phyloP scores from a whole-genome alignment of 2,888 invertebrate species.

The Synergus japonicus region DNA sequence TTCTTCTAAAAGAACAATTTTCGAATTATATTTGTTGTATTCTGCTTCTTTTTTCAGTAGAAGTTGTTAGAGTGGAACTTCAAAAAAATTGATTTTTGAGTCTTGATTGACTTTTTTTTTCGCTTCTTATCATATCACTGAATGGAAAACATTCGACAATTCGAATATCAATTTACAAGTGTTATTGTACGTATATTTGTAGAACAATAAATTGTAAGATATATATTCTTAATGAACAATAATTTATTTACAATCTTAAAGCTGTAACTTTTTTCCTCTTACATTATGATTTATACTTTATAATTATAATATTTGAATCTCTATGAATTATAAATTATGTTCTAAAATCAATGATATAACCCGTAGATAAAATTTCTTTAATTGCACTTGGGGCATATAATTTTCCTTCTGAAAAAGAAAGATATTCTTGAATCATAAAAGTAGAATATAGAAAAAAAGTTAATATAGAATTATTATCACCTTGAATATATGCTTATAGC shows the following conservation, averaged over 20 bases:
- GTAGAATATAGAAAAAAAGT: not conserved
- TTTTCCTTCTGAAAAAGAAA: slow-evolving; percentile 52
- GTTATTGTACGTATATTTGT: slow-evolving; percentile 36
- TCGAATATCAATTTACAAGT: slow-evolving; percentile 39
- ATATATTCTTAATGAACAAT: slow-evolving; percentile 27
- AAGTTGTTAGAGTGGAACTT: not conserved
- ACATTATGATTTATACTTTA: not conserved
- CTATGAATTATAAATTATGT: not conserved
- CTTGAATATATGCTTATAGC: slow-evolving; percentile 45
- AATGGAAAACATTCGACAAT: slow-evolving; percentile 14
- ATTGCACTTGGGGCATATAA: slow-evolving; percentile 59
- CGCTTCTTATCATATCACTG: not conserved
- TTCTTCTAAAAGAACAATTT: not conserved
- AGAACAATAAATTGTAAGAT: slow-evolving; percentile 35
- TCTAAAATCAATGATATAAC: not conserved
- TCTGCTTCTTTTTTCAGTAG: not conserved
- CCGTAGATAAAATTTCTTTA: not conserved
- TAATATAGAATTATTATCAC: not conserved
- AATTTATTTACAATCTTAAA: not conserved
- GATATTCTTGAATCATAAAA: not conserved
- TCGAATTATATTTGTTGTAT: not conserved
- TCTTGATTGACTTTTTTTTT: not conserved
- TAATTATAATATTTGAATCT: not conserved
- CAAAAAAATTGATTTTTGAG: not conserved
- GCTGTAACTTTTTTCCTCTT: not conserved